These are phyloP conservation scores for Drosophila dunni DNA, from an alignment of 1,140 invertebrate species.

Conservation along the genomic window DNA sequence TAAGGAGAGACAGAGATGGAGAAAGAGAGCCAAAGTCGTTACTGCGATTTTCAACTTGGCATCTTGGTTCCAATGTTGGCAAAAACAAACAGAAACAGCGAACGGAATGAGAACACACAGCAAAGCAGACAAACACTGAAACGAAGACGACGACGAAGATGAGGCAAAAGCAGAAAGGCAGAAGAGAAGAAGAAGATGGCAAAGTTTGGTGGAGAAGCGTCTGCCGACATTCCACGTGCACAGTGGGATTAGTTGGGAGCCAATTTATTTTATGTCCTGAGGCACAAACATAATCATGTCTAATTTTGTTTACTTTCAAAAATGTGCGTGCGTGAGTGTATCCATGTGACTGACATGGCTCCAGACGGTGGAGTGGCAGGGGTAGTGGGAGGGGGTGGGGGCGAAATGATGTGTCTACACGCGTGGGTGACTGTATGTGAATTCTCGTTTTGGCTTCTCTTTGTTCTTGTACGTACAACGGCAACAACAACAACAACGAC, in stretches of 20 bases:
- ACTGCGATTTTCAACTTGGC: slow-evolving; percentile 28
- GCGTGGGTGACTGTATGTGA: slow-evolving; percentile 45
- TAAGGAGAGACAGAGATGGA: background rate
- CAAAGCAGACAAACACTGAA: background rate
- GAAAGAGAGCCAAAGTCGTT: slow-evolving; percentile 6
- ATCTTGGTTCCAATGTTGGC: slow-evolving; percentile 29
- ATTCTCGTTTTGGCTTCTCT: slow-evolving; percentile 10
- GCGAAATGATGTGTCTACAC: slow-evolving; percentile 25
- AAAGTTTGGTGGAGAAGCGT: slow-evolving; percentile 23
- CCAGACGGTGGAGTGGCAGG: background rate
- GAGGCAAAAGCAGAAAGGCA: no score
- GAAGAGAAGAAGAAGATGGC: background rate
- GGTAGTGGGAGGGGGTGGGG: background rate
- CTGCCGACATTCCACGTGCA: slow-evolving; percentile 60
- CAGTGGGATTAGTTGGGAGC: slow-evolving; percentile 79
- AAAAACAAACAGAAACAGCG: slow-evolving; percentile 18
- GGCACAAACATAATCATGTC: slow-evolving; percentile 82
- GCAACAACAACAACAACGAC: slow-evolving; percentile 24
- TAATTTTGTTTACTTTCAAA: slow-evolving; percentile 84
- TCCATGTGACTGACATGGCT: slow-evolving; percentile 35
- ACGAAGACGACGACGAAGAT: slow-evolving; percentile 1
- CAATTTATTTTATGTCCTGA: slow-evolving; percentile 83
- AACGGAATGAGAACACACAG: slow-evolving; percentile 4
- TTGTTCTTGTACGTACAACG: slow-evolving; percentile 34
- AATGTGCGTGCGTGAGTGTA: slow-evolving; percentile 77